Evolutionary conservation across 1,140 invertebrate genomes (phyloP), one percentile per base, ranked within the genome.

Genomic region (Diachasmimorpha longicaudata): DNA sequence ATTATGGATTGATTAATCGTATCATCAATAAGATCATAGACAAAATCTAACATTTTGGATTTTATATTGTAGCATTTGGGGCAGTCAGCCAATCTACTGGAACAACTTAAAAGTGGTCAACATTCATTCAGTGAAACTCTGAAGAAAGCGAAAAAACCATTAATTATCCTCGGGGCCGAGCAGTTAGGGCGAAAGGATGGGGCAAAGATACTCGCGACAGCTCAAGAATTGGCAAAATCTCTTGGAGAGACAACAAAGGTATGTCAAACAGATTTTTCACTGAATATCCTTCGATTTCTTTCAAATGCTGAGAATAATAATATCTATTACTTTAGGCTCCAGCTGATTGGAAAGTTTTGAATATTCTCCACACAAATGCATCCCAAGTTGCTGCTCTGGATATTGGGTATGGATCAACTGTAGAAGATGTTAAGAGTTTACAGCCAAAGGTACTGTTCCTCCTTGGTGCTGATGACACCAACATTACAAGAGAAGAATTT

Each of bases 311-410:
- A 71, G 14, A 2, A 66, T 67, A 9, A 67, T 46, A 39, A 44
- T 14, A 63, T 72, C 44, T 78, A 76, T 80, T 67, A 16, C 76
- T 82, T 37, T 78, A 90, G 86, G 79, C 86, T 82, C 72, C 85
- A 25, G 74, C 81, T 39, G 90, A 91, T 70, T 95, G 93, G 93
- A 94, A 95, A 89, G 92, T 97, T 14, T 91, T 98, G 79, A 99
- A 99, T 87, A 92, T 99, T 21, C 90, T 99, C 16, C 97, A 99
- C 79, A 94, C 94, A 81, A 96, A 96, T 72, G 96, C 96, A 31
- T 93, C 94, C 16, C 97, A 99, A 91, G 97, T 98, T 67, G 98
- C 97, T 67, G 98, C 99, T 36, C 90, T 99, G 66, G 99, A 99
- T 90, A 86, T 99, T 69, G 98, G 98, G 44, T 99, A 98, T 89